Percentiles rank a stretch among this genome's conserved stretches.
phyloP scores from a whole-genome alignment of 2,888 invertebrate species.

The Mechanitis mazaeus region DNA sequence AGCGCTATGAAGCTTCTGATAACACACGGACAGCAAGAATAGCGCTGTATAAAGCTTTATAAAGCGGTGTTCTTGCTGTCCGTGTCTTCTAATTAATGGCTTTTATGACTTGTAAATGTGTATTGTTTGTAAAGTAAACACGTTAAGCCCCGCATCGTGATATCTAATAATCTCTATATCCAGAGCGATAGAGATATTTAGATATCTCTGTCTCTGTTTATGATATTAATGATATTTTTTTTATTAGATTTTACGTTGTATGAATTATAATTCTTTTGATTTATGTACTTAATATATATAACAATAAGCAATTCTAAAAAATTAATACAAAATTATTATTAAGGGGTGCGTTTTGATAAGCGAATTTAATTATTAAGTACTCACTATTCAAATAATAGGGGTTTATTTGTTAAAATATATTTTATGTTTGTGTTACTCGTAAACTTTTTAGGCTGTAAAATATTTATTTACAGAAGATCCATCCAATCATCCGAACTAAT shows the following conservation, averaged over 20 bases:
- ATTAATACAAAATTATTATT: background rate
- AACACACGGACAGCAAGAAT: too few species aligned
- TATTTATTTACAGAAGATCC: slow-evolving; percentile 22
- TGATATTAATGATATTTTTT: too few species aligned
- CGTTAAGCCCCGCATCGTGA: too few species aligned
- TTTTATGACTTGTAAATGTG: background rate
- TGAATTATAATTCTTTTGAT: background rate
- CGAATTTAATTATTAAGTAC: background rate
- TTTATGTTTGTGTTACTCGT: background rate
- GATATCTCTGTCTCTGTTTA: too few species aligned
- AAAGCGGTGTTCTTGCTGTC: background rate
- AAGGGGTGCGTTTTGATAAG: background rate
- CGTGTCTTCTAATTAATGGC: background rate
- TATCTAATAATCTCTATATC: too few species aligned
- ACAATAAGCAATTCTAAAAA: background rate
- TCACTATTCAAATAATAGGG: background rate
- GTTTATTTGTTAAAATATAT: background rate
- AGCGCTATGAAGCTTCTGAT: background rate
- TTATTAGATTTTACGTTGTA: too few species aligned
- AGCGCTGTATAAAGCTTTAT: background rate
- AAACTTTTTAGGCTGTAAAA: background rate
- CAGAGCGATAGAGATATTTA: too few species aligned
- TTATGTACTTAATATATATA: background rate
- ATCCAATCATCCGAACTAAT: slow-evolving; percentile 42
- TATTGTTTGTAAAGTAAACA: too few species aligned